phyloP scores from a whole-genome alignment of 2,797 vertebrate genomes.

The Triplophysa bombifrons region DNA sequence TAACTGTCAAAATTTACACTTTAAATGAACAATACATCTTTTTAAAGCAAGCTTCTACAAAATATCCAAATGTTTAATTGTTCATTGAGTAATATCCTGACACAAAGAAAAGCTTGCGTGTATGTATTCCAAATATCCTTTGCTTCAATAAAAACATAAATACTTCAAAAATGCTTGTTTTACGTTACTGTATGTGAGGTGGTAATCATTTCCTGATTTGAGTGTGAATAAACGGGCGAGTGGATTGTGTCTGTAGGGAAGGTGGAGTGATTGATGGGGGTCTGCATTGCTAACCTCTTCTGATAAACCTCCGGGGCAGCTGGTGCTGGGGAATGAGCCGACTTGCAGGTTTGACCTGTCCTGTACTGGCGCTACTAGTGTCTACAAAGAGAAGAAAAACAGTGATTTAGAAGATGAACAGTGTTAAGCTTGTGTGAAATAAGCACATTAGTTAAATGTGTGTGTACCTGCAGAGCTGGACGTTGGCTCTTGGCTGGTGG shows the following conservation, averaged over 20 bases:
- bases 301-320: constrained; percentile 44
- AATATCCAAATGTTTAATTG: neutral
- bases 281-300: constrained; percentile 40
- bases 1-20: neutral
- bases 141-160: constrained; percentile 50
- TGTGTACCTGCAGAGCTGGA: constrained; percentile 83
- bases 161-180: neutral
- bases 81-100: neutral
- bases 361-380: constrained; percentile 47
- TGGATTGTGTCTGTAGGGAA: neutral
- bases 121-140: constrained; percentile 25
- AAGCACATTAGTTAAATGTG: neutral
- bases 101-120: constrained; percentile 27
- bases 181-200: neutral
- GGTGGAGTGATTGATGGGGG: neutral
- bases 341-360: constrained; percentile 43
- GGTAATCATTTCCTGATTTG: neutral
- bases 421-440: neutral
- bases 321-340: constrained; percentile 47
- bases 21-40: neutral
- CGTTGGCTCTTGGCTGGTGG: constrained; percentile 92
- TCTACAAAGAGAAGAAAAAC: constrained; percentile 17
- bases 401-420: neutral
- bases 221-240: too few relatives aligned
- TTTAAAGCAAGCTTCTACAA: neutral